Evolutionary conservation across 2,888 invertebrate genomes (phyloP), one percentile per base, ranked within the genome.

Genomic region (Synanthedon tipuliformis): DNA sequence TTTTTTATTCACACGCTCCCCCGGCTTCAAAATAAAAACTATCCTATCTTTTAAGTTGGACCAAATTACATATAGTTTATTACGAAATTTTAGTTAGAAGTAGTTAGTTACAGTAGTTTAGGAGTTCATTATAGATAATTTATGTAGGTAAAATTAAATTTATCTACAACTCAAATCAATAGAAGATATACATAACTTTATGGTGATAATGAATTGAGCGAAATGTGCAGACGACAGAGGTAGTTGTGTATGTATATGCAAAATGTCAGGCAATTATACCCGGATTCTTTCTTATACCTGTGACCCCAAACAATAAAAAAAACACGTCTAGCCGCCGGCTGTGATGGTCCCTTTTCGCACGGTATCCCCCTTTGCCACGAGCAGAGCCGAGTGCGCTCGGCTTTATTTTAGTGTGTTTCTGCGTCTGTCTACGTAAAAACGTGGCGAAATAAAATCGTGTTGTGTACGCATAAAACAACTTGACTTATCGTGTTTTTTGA

Each of bases 281-380:
- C 5, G 48, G 16, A 48, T 23, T 23, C 23, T 23, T 48, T 48
- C 48, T 48, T 48, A 48, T 48, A 15, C 48, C 48, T 48, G 48
- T 13, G 16, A 48, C 48, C 48, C 48, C 16, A 48, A 48, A 48
- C 16, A 48, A 16, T 48, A 23, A 13, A 16, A 13, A 48, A 48
- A 48, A 48, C 16, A 48, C 48, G 15, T 48, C 48, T 48, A 13
- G 48, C 48, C 16, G 48, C 48, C 48, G 8, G 48, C 13, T 48
- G 48, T 16, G 16, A 48, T 16, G 48, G 48, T 48, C 48, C 16
- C 48, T 48, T 48, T 15, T 15, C 54, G 54, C 51, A 54, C 50
- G 54, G 41, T 15, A n/a, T 34, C 49, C 41, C 52, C 54, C 54
- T 52, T 52, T 34, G 52, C 48, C 50, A 18, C 15, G 23, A 23